These are phyloP conservation scores for Trissonchulus latispiculum DNA, from an alignment of 2,888 invertebrate genomes.

Conservation along the genomic window DNA sequence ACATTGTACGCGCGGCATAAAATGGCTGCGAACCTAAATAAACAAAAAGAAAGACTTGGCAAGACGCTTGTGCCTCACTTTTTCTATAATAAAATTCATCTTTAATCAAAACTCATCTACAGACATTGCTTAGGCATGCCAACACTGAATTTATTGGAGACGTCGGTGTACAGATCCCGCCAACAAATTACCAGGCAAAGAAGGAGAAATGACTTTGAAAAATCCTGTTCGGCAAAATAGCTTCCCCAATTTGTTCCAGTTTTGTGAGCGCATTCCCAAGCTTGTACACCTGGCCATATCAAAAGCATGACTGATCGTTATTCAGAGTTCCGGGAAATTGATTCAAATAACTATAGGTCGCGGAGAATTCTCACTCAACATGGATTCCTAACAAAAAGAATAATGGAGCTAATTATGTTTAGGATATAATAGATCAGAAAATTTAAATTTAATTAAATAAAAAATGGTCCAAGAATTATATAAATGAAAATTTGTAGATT, in stretches of 20 bases:
- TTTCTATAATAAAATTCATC: too few relatives aligned
- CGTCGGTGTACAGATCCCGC: background rate
- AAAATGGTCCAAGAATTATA: too few relatives aligned
- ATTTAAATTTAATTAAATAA: too few relatives aligned
- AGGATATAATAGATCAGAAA: too few relatives aligned
- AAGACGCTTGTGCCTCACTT: too few relatives aligned
- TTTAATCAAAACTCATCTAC: background rate
- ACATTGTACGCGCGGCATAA: slow-evolving; percentile 70
- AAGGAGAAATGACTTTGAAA: slow-evolving; percentile 55
- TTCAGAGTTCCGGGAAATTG: slow-evolving; percentile 79
- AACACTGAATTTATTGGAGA: too few relatives aligned
- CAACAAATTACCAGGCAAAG: background rate
- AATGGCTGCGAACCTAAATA: slow-evolving; percentile 48
- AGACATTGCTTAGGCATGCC: too few relatives aligned
- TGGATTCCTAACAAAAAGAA: background rate
- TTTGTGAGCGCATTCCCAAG: slow-evolving; percentile 67
- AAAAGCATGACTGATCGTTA: slow-evolving; percentile 76
- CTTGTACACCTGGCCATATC: slow-evolving; percentile 70
- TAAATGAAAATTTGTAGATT: too few relatives aligned
- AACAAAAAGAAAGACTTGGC: too few relatives aligned
- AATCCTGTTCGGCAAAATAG: slow-evolving; percentile 76
- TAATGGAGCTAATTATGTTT: too few relatives aligned
- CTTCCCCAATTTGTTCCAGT: slow-evolving; percentile 75
- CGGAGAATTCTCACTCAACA: slow-evolving; percentile 68
- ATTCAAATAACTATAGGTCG: slow-evolving; percentile 80